Base-by-base conservation (phyloP, 2,113 vertebrate genomes). In the Brachirus orientalis region DNA sequence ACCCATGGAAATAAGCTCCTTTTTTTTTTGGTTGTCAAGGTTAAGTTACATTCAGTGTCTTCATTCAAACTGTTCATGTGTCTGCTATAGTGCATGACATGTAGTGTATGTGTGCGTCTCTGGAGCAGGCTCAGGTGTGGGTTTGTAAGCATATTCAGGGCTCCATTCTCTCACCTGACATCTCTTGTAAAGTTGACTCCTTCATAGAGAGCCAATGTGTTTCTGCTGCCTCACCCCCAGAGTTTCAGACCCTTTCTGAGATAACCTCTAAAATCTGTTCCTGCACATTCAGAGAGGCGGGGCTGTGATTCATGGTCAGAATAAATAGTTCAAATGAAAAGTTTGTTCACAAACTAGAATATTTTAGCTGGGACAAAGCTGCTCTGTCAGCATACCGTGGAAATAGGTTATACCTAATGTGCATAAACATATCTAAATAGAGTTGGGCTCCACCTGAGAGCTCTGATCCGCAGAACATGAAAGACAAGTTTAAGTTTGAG, bases 111-210 rank as follows among this genome's bases (percentile, higher is more conserved):
- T 46, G 36, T 61, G n/a, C n/a, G n/a, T 6, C 56, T 35, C 57
- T 48, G 48, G 78, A 76, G 35, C 44, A 66, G 86, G 79, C 87
- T 86, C 90, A 91, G 91, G 88, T 92, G 91, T 82, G 79, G 77
- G 67, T 75, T n/a, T n/a, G 51, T 83, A 83, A 4, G 28, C 28
- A 28, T 6, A 6, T 28, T 6, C n/a, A n/a, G n/a, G n/a, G n/a
- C n/a, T n/a, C n/a, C n/a, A n/a, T n/a, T n/a, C n/a, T n/a, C n/a
- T n/a, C n/a, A n/a, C n/a, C n/a, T n/a, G n/a, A n/a, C n/a, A n/a
- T n/a, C n/a, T n/a, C n/a, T n/a, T n/a, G n/a, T n/a, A n/a, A n/a
- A n/a, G n/a, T n/a, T n/a, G n/a, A n/a, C n/a, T n/a, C n/a, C n/a
- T n/a, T n/a, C n/a, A n/a, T n/a, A n/a, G n/a, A n/a, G n/a, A n/a